Conservation (phyloP, 2,888 invertebrate genomes). For the Thumatha senex region DNA sequence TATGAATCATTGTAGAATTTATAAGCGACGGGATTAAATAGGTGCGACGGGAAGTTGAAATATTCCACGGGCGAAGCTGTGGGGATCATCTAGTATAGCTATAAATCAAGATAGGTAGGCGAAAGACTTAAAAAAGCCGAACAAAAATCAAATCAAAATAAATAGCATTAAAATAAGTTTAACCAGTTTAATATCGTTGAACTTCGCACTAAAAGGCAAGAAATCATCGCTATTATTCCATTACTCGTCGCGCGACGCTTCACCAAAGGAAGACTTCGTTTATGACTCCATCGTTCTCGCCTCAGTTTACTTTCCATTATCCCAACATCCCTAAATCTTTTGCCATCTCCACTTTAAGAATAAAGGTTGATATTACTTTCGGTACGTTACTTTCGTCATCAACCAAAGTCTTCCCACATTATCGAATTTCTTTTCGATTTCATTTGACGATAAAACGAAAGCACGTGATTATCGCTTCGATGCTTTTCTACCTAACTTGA, state of each 20-base stretch:
- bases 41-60: no score
- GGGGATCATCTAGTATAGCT: no score
- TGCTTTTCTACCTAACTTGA: neutral
- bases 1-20: no score
- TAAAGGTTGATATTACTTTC: neutral
- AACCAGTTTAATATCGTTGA: neutral
- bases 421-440: neutral
- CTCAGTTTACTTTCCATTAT: neutral
- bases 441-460: constrained; percentile 1
- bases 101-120: no score
- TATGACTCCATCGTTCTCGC: neutral
- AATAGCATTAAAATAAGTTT: no score
- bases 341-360: neutral
- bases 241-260: neutral
- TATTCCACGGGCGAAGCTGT: no score
- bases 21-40: no score
- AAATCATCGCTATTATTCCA: neutral
- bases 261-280: neutral
- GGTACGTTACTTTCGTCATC: neutral
- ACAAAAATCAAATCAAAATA: no score
- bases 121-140: no score
- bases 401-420: neutral
- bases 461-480: neutral
- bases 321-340: neutral
- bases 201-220: neutral